Base-by-base conservation (phyloP, 2,113 vertebrate species). In the Brachyistius frenatus region DNA sequence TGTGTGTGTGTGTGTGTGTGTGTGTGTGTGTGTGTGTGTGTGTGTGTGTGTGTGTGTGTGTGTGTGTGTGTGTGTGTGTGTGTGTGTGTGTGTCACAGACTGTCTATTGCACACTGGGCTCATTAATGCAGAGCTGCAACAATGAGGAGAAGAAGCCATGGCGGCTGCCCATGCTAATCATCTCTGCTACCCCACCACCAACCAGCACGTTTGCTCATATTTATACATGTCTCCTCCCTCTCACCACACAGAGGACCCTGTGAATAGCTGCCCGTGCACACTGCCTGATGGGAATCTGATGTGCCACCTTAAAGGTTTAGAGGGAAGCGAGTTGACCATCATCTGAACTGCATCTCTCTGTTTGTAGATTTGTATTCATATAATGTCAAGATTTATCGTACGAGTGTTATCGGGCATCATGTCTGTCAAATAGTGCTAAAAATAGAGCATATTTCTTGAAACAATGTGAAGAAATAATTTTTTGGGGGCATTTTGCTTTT, bases 51-150 rank as follows among this genome's bases (percentile, higher is more conserved):
- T 44, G 41, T 44, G 41, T 44, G 41, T 44, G 41, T 44, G 41
- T 46, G 44, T 46, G 3, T 46, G 44, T 3, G 5, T 3, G 44
- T 46, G 44, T 46, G 44, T 46, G 44, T 46, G 44, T 46, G 44
- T 46, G 44, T 46, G n/a, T 39, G 54, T 61, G 10, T 63, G 44
- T 44, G 46, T 55, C 14, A 2, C 44, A 56, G 49, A 53, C 11
- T 47, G 69, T 68, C 13, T 66, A 56, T 61, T 66, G 73, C 76
- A 69, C 41, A 7, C 58, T 8, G 52, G 41, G 13, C 76, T 90
- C 78, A 85, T 90, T 85, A 85, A 90, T 85, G 86, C 84, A 68
- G 83, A 66, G 5, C 36, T 4, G 14, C 64, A 68, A 81, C 74
- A 86, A 79, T 77, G 56, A 86, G 63, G 58, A 53, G 68, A 53